Evolutionary conservation across 2,113 vertebrate genomes (phyloP).

Genomic region (Dipodomys ordii): DNA sequence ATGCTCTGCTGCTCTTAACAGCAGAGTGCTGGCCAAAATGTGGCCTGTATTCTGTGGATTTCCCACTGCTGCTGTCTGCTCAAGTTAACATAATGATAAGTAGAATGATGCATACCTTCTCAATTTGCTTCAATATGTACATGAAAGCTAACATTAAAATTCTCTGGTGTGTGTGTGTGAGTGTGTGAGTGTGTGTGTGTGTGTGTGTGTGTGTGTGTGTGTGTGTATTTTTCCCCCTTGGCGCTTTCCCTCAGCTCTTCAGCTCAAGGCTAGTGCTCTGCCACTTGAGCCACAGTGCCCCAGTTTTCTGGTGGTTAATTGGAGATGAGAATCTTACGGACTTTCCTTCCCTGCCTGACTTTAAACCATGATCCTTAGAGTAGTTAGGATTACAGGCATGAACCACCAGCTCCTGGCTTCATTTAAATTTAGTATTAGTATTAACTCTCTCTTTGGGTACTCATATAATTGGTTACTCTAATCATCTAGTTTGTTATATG

Average conservation of each 20-base stretch:
- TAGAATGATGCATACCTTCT: background rate
- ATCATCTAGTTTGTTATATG: background rate
- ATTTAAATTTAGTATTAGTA: background rate
- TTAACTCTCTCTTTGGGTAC: background rate
- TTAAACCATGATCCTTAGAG: too few relatives aligned
- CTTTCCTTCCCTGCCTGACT: too few relatives aligned
- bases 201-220: too few relatives aligned
- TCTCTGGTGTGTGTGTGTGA: background rate
- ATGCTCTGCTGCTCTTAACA: background rate
- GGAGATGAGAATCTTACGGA: too few relatives aligned
- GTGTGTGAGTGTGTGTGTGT: too few relatives aligned
- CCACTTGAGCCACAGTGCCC: too few relatives aligned
- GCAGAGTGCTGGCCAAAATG: background rate
- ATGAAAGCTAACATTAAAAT: constrained; percentile 22
- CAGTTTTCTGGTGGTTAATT: too few relatives aligned
- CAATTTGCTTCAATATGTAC: background rate
- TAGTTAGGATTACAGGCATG: too few relatives aligned
- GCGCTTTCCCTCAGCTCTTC: too few relatives aligned
- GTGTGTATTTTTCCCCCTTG: too few relatives aligned
- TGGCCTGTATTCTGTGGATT: background rate
- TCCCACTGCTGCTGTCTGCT: background rate
- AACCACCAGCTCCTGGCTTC: background rate
- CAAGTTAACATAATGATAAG: background rate
- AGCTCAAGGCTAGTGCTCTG: too few relatives aligned
- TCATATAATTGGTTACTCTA: background rate